Conservation (phyloP, 2,113 vertebrate genomes). For the Clarias gariepinus region DNA sequence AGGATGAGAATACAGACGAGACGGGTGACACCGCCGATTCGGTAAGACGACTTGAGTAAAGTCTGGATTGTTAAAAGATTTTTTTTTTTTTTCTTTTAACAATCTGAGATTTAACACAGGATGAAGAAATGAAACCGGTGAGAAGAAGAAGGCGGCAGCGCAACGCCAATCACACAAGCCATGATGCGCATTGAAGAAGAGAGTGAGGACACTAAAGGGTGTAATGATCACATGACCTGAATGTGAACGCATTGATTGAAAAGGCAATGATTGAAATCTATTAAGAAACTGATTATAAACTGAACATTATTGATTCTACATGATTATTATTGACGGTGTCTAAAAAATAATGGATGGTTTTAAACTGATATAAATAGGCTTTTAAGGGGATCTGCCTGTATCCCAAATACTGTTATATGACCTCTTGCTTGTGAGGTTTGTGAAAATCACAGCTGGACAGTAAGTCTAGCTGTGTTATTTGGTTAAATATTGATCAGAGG, state of each 20-base stretch:
- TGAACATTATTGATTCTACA: not conserved
- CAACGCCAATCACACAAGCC: not conserved
- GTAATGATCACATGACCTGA: not conserved
- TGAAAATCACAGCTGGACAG: not conserved
- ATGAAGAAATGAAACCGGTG: conserved; percentile 63
- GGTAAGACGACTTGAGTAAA: conserved; percentile 60
- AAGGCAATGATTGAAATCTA: not conserved
- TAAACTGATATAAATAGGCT: not conserved
- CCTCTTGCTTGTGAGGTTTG: not conserved
- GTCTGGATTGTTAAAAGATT: not conserved
- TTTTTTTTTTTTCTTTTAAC: not conserved
- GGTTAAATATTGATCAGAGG: not conserved
- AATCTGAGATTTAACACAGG: conserved; percentile 55
- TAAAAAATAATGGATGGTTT: not conserved
- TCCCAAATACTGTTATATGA: not conserved
- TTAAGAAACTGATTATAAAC: not conserved
- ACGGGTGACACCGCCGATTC: conserved; percentile 77
- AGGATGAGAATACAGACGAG: conserved; percentile 60
- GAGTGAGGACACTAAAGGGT: not conserved
- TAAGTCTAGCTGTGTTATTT: not conserved
- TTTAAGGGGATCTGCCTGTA: not conserved
- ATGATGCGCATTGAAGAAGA: conserved; percentile 7
- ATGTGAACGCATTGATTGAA: not conserved
- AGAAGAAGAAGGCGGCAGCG: conserved; percentile 30
- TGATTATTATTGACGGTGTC: not conserved